A percentile compares a stretch with the other conserved stretches of the same genome.
Conservation (phyloP, 2,113 vertebrate genomes). For the Okapia johnstoni region DNA sequence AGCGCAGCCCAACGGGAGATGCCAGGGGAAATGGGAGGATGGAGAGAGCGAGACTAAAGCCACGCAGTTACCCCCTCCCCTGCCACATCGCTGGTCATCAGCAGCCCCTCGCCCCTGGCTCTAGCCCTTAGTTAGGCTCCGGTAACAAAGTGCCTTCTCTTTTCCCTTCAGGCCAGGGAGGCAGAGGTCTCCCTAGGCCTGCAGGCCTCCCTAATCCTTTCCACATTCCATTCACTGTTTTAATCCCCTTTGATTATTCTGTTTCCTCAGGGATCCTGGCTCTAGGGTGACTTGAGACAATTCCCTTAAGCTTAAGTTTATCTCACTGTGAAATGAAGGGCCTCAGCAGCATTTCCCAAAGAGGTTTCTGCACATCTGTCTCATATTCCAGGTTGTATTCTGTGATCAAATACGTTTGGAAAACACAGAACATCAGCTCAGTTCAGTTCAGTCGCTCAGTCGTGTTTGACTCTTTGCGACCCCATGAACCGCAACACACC, state of each 20-base stretch:
- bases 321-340: background rate
- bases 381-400: background rate
- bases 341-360: background rate
- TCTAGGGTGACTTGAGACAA: background rate
- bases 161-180: background rate
- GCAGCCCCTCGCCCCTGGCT: background rate
- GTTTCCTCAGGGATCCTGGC: background rate
- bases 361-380: background rate
- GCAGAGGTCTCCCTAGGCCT: background rate
- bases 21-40: background rate
- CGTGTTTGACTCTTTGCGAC: rapidly evolving
- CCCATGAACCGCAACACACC: background rate
- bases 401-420: background rate
- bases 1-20: background rate
- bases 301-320: background rate
- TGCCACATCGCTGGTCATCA: background rate
- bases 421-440: background rate
- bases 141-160: background rate
- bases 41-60: background rate
- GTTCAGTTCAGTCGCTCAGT: background rate
- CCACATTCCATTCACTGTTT: background rate
- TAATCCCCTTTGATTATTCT: background rate
- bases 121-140: background rate
- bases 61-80: background rate
- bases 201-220: background rate